These are phyloP conservation scores for Psephotus haematonotus DNA, from an alignment of 2,113 vertebrate genomes.

Conservation along the genomic window DNA sequence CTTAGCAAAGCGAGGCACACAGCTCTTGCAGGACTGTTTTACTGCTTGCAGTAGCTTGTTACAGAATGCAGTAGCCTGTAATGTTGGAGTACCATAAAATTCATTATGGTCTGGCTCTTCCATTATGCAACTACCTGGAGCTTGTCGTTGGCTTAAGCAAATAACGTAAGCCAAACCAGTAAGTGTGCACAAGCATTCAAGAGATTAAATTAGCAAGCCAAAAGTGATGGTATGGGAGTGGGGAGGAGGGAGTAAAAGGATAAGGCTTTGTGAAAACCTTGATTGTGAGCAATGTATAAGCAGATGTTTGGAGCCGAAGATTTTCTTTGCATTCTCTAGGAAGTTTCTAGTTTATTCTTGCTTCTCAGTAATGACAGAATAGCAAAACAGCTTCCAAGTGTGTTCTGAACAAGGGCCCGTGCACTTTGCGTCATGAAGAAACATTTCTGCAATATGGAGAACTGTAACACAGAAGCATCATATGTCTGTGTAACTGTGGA, in stretches of 20 bases:
- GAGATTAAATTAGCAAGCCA: not conserved
- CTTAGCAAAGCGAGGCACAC: rapidly evolving
- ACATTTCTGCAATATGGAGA: not conserved
- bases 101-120: not conserved
- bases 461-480: not conserved
- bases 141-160: not conserved
- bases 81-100: not conserved
- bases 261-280: not conserved
- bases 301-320: not conserved
- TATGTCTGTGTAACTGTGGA: not conserved
- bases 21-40: not conserved
- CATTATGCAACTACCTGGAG: rapidly evolving
- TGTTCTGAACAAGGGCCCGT: not conserved
- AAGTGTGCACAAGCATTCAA: not conserved
- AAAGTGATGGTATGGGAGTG: not conserved
- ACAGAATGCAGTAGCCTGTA: not conserved
- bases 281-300: not conserved
- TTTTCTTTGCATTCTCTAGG: not conserved
- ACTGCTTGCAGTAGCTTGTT: not conserved
- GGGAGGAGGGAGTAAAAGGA: not conserved
- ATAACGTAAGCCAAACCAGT: not conserved
- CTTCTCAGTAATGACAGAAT: not conserved
- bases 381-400: not conserved
- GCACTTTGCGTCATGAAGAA: not conserved
- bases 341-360: not conserved